phyloP scores from a whole-genome alignment of 2,888 invertebrate genomes.

The Penaeus monodon region DNA sequence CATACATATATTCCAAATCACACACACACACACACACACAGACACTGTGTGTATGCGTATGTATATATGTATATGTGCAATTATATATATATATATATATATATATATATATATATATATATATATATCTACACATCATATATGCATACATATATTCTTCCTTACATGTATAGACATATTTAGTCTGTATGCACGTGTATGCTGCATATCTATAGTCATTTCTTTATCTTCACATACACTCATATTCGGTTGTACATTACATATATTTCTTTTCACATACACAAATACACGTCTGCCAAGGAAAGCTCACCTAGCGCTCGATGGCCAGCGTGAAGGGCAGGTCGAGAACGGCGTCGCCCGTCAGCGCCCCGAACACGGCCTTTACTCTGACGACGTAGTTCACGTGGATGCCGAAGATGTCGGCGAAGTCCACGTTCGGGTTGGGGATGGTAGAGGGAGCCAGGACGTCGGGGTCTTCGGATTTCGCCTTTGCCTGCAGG shows the following conservation, averaged over 20 bases:
- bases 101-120: constrained; percentile 22
- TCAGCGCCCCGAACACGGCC: constrained; percentile 89
- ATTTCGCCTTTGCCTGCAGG: constrained; percentile 29
- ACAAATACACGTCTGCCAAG: background rate
- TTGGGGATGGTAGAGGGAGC: constrained; percentile 51
- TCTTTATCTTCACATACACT: too few relatives aligned
- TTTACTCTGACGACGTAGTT: constrained; percentile 95
- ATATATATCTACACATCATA: background rate
- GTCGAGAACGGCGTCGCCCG: constrained; percentile 91
- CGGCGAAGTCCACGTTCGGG: constrained; percentile 84
- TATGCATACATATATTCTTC: background rate
- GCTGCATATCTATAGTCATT: too few relatives aligned
- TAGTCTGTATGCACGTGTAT: too few relatives aligned
- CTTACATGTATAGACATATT: too few relatives aligned
- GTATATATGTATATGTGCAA: background rate
- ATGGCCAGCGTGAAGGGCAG: constrained; percentile 71
- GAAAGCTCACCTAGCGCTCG: constrained; percentile 33
- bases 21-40: too few relatives aligned
- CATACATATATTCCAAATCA: too few relatives aligned
- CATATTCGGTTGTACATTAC: background rate
- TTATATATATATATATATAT: constrained; percentile 6
- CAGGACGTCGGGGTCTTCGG: background rate
- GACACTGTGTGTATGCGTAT: too few relatives aligned
- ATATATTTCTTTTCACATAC: background rate
- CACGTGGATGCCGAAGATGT: constrained; percentile 94